Base-by-base conservation (phyloP, 1,140 invertebrate species). In the Macrostomum lignano region DNA sequence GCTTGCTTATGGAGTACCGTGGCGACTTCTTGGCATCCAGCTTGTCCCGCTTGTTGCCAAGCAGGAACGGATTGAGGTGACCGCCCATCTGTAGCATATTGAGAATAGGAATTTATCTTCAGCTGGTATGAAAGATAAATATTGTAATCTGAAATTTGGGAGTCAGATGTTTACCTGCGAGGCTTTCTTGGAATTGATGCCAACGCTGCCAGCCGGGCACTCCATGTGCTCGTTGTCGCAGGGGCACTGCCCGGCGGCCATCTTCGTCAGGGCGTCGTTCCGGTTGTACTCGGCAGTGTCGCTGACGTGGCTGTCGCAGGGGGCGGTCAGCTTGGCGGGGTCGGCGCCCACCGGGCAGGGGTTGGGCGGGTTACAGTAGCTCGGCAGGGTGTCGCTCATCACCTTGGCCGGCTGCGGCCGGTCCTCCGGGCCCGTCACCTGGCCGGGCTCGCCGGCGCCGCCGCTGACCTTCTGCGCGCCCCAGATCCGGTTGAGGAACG, bases 221-320 rank as follows among this genome's bases (percentile, higher is more conserved):
- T 28, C 19, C 26, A 28, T 28, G 9, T 28, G 26, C 19, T 28
- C 26, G 15, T 17, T 28, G 9, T 28, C 26, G 19, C 26, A 28
- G 3, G 26, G 19, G 9, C 26, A 28, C 19, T 28, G 14, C 7
- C 26, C 26, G 19, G 15, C 19, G 15, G 19, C 19, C 26, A 28
- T 28, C 19, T 28, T 28, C 15, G 15, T 28, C 26, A 28, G 9
- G 15, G 19, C 19, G 14, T 17, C 15, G 15, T 28, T 28, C 19
- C 19, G 26, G 9, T 28, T 28, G 19, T 15, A 28, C 15, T 28
- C 26, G 7, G 15, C 19, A 5, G 26, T 28, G 19, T 28, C 26
- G 14, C 14, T 14, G 4, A 28, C 17, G 17, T 28, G 14, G 7
- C 17, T 28, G 9, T 28, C 26, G 9, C 26, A 28, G 4, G 26